Conservation (phyloP, 1,140 invertebrate species). For the Habropoda laboriosa region DNA sequence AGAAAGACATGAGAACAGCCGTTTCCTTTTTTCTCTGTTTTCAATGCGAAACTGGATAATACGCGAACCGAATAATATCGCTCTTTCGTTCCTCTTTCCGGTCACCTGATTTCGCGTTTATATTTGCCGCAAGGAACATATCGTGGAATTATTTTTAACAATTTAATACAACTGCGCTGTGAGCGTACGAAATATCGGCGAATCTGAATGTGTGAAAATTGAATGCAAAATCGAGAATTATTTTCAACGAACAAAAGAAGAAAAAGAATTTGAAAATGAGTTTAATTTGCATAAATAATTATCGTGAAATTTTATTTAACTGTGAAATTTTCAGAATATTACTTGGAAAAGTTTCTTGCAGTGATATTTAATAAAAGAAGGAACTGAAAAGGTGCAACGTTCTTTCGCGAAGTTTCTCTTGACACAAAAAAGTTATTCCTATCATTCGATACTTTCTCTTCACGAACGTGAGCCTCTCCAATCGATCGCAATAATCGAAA, state of each 20-base stretch:
- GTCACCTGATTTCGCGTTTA: not conserved
- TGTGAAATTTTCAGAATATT: too few relatives aligned
- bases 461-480: too few relatives aligned
- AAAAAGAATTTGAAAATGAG: not conserved
- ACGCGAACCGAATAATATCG: slow-evolving; percentile 6
- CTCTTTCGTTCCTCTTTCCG: not conserved
- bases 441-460: not conserved
- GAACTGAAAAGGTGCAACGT: not conserved
- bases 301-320: too few relatives aligned
- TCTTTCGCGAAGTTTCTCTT: not conserved
- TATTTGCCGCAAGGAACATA: not conserved
- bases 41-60: slow-evolving; percentile 1
- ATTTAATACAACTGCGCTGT: not conserved
- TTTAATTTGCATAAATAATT: not conserved
- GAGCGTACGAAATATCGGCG: not conserved
- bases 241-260: not conserved
- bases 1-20: not conserved
- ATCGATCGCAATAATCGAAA: not conserved
- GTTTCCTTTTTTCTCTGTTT: not conserved
- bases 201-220: not conserved
- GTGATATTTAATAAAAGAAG: not conserved
- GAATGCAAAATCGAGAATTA: not conserved
- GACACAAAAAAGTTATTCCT: not conserved
- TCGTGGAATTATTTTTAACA: slow-evolving; percentile 9
- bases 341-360: too few relatives aligned